Evolutionary conservation across 2,888 invertebrate genomes (phyloP), one percentile per base, ranked within the genome.

Genomic region (Diarsia brunnea): DNA sequence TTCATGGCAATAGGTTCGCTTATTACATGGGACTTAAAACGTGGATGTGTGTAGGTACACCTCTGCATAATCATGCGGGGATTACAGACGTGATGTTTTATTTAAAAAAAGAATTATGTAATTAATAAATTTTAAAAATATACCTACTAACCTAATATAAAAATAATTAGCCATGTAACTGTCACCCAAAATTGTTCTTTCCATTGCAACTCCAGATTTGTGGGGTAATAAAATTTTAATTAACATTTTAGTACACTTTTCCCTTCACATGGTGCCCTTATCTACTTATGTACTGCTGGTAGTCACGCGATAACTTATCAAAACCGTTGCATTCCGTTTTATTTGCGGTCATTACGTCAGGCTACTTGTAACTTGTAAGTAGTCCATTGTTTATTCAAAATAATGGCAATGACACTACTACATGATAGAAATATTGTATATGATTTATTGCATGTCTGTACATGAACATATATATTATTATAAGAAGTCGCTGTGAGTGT

Each of bases 221-320:
- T 67, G 0, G 61, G 24, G 27, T 58, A 79, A 67, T 75, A 70
- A 70, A 51, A 68, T 38, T 64, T 84, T 73, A 71, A 84, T 81
- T 66, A 81, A 14, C 43, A 38, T 47, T 47, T 55, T 19, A 64
- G 61, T 24, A 63, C 51, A 84, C 76, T 81, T 77, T 84, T 73
- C 77, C 81, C 77, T 76, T 69, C 58, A 66, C 21, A 74, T n/a
- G 43, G 43, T 47, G 47, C 21, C 61, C 60, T 75, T 85, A 84
- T 82, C 82, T 47, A 38, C 38, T 38, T 38, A 38, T 38, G 21
- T 61, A 78, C 24, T 53, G 73, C 61, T 64, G 61, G 73, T 74
- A 64, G 83, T 84, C 84, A 83, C 81, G 83, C 79, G 85, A 84
- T 82, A 85, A n/a, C 27, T 51, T 79, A 82, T 79, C 79, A 79